Evolutionary conservation across 2,888 invertebrate genomes (phyloP).

Genomic region (Chouioia cunea): DNA sequence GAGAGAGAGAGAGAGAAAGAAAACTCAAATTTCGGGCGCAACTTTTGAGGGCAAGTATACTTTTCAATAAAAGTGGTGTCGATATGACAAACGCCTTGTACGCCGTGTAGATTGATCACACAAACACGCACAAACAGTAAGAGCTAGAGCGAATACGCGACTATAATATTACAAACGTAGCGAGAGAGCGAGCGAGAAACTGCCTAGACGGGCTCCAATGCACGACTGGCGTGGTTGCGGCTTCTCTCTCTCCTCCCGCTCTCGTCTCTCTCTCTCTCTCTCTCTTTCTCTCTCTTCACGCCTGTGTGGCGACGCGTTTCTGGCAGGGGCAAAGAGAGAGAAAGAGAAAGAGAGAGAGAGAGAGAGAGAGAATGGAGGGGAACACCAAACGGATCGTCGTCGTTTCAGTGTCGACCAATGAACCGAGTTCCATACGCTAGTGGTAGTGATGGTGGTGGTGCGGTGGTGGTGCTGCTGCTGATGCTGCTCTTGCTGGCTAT

Average conservation of each 20-base stretch:
- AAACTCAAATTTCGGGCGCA: constrained; percentile 52
- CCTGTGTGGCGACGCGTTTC: constrained; percentile 25
- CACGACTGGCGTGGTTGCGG: constrained; percentile 32
- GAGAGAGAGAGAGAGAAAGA: constrained; percentile 51
- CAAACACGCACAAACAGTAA: background rate
- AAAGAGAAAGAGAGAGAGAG: constrained; percentile 16
- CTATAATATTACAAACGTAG: no score
- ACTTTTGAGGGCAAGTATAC: no score
- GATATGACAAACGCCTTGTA: constrained; percentile 9
- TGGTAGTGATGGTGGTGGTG: constrained; percentile 1
- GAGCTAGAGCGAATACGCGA: no score
- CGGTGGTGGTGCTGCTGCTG: constrained; percentile 15
- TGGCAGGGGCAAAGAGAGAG: constrained; percentile 18
- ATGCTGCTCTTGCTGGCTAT: background rate
- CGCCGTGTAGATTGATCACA: constrained; percentile 16
- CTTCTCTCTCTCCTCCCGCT: constrained; percentile 13
- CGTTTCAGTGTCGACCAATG: constrained; percentile 37
- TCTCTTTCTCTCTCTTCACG: constrained; percentile 40
- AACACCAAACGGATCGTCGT: background rate
- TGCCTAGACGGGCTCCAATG: constrained; percentile 36
- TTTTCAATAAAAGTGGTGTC: constrained; percentile 3
- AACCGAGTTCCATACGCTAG: constrained; percentile 32
- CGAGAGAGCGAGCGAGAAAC: constrained; percentile 3
- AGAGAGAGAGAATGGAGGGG: constrained; percentile 17
- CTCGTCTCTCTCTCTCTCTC: constrained; percentile 21